These are phyloP conservation scores for Gortyna flavago DNA, from an alignment of 2,888 invertebrate genomes.

Conservation along the genomic window DNA sequence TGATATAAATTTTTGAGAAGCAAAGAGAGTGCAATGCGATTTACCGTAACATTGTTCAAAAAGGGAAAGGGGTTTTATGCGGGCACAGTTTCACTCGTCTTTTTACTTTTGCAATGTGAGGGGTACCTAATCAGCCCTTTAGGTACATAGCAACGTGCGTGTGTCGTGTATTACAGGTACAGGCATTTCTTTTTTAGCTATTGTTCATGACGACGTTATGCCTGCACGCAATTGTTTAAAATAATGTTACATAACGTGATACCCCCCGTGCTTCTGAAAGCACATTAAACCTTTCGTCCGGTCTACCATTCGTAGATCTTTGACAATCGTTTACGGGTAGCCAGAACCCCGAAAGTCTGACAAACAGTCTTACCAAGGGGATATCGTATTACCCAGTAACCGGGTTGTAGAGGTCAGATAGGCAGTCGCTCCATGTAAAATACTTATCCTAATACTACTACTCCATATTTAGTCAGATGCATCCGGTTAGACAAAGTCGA, in stretches of 20 bases:
- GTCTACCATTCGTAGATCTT: neutral
- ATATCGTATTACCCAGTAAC: neutral
- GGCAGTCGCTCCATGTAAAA: neutral
- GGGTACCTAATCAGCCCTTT: conserved; percentile 15
- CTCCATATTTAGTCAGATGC: neutral
- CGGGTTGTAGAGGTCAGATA: neutral
- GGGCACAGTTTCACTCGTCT: conserved; percentile 6
- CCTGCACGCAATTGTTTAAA: neutral
- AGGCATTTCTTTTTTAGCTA: neutral
- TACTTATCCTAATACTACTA: neutral
- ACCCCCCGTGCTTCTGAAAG: neutral
- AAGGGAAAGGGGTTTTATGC: conserved; percentile 19
- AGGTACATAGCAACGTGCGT: neutral
- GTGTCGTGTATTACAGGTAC: neutral
- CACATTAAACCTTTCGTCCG: neutral
- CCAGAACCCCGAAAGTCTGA: neutral
- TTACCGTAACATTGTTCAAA: conserved; percentile 15
- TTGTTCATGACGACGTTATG: neutral
- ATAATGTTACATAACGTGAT: neutral
- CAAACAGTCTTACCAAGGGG: neutral
- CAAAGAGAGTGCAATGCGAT: neutral
- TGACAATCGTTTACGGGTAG: neutral
- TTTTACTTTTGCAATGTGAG: conserved; percentile 15
- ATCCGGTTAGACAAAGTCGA: neutral
- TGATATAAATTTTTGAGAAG: neutral